phyloP scores from a whole-genome alignment of 2,113 vertebrate genomes.

The Jacana jacana region DNA sequence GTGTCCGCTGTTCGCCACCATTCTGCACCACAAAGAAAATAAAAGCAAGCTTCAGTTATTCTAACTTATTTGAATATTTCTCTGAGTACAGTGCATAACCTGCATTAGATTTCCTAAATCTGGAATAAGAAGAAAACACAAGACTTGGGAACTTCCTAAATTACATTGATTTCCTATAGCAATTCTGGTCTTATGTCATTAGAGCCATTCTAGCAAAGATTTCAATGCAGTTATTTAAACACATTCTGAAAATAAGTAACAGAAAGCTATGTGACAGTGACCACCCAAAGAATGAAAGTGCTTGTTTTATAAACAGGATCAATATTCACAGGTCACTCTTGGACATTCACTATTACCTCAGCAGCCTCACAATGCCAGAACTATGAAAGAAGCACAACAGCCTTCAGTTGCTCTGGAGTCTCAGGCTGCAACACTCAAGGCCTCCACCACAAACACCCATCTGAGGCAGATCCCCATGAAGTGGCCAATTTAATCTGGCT shows the following conservation, averaged over 20 bases:
- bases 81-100: background rate
- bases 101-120: background rate
- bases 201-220: background rate
- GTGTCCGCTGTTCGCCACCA: conserved; percentile 87
- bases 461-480: background rate
- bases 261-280: background rate
- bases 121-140: background rate
- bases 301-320: background rate
- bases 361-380: background rate
- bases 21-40: conserved; percentile 74
- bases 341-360: background rate
- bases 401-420: background rate
- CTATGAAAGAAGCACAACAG: background rate
- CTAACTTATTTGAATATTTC: background rate
- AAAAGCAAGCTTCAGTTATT: conserved; percentile 1
- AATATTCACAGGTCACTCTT: background rate
- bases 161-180: background rate
- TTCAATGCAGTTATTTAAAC: background rate
- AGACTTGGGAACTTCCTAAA: background rate
- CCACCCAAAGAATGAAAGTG: background rate
- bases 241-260: background rate
- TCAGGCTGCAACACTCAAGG: background rate
- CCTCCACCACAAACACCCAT: background rate
- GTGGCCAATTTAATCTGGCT: background rate
- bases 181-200: background rate